Base-by-base conservation (phyloP, 2,113 vertebrate species). In the Genyomyrus donnyi region DNA sequence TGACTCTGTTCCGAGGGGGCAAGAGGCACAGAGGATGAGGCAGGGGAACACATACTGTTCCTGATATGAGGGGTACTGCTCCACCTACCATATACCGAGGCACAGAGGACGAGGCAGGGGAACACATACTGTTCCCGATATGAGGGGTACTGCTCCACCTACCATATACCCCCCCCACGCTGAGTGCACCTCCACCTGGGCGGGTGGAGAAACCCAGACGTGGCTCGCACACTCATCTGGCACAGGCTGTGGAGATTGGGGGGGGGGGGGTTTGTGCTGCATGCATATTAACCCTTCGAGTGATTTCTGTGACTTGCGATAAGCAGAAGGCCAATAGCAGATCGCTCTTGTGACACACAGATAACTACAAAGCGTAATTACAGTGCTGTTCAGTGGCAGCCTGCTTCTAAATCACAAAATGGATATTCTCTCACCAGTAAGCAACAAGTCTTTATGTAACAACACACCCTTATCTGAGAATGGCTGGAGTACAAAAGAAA, bases 341-440 rank as follows among this genome's bases (percentile, higher is more conserved):
- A 80, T 21, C 13, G 35, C 74, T 42, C 35, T 80, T 15, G 70
- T 17, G 35, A 19, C 15, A 17, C 13, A 35, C 15, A 27, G 31
- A 80, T 42, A 80, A 19, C 1, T 39, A 13, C 31, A 21, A 80
- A 5, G 74, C 74, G 5, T 88, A 90, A 93, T 92, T 90, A 91
- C 74, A 27, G 74, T 10, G 27, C 31, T 42, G 74, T 17, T 42
- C 31, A 42, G 35, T 8, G 35, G 13, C 4, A 19, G 74, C 15
- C 35, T 1, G 13, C 35, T 80, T 42, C 19, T 42, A 42, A 39
- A 19, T 17, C 24, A 13, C 74, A 19, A 19, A 80, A 80, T 42
- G 74, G 74, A 80, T 15, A 39, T 35, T 17, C 70, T 77, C 70
- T 77, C 27, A 39, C 2, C 70, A 77, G 70, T 39, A 17, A 77